Evolutionary conservation across 2,888 invertebrate genomes (phyloP).

Genomic region (Drosophila colorata): DNA sequence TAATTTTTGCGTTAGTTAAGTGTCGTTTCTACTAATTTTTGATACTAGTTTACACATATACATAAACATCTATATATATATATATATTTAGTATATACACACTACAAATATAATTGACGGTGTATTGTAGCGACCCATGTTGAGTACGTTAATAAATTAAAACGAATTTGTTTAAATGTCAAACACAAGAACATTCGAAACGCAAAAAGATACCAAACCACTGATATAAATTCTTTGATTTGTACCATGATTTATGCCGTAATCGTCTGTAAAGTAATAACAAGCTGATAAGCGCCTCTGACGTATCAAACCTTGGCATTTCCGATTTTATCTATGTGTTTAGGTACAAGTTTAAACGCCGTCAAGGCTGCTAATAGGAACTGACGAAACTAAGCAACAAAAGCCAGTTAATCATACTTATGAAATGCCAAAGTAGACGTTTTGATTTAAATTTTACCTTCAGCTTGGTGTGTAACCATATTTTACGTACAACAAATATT

Average conservation of each 20-base stretch:
- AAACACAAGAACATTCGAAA: constrained; percentile 38
- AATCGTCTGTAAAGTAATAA: constrained; percentile 32
- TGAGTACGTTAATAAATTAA: constrained; percentile 79
- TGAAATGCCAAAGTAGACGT: constrained; percentile 8
- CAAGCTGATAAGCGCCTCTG: constrained; percentile 36
- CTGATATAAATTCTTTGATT: constrained; percentile 36
- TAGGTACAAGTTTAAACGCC: constrained; percentile 6
- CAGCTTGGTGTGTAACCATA: no score
- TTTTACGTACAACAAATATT: neutral
- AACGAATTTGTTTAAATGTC: constrained; percentile 78
- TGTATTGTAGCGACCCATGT: constrained; percentile 74
- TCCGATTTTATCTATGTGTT: constrained; percentile 35
- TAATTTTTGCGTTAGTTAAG: constrained; percentile 71
- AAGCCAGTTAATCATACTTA: constrained; percentile 23
- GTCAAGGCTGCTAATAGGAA: constrained; percentile 21
- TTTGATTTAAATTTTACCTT: neutral
- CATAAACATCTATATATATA: constrained; percentile 46
- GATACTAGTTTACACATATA: constrained; percentile 78
- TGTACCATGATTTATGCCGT: constrained; percentile 28
- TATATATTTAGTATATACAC: constrained; percentile 58
- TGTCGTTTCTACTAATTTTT: constrained; percentile 77
- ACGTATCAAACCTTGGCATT: constrained; percentile 25
- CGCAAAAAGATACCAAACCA: constrained; percentile 17
- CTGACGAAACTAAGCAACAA: constrained; percentile 3
- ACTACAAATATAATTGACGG: constrained; percentile 57